Percentiles rank a stretch among this genome's conserved stretches.
Evolutionary conservation across 2,113 vertebrate species (phyloP).

Genomic region (Malurus cyaneus): DNA sequence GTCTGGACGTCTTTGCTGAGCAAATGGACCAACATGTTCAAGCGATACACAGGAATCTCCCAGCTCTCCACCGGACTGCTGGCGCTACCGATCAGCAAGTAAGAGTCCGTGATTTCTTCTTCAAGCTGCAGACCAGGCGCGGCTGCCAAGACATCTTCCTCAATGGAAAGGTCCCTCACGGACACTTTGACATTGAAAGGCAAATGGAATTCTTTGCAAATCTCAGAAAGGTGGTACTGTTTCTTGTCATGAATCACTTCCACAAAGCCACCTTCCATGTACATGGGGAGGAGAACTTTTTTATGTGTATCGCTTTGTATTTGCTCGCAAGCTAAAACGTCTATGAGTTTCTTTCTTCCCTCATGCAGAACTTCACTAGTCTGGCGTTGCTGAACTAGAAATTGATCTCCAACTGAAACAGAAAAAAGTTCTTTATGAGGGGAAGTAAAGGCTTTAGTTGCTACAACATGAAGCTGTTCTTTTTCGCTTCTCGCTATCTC

Average conservation of each 20-base stretch:
- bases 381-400: constrained; percentile 74
- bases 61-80: constrained; percentile 71
- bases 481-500: constrained; percentile 76
- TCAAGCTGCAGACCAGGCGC: constrained; percentile 78
- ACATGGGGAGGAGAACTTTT: constrained; percentile 78
- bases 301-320: constrained; percentile 67
- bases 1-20: constrained; percentile 42
- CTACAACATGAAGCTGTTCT: constrained; percentile 80
- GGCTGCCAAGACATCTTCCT: constrained; percentile 79
- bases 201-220: constrained; percentile 75
- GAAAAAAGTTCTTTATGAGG: constrained; percentile 72
- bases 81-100: constrained; percentile 75
- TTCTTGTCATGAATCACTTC: constrained; percentile 84
- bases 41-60: constrained; percentile 78
- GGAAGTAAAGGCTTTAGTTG: constrained; percentile 78
- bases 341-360: constrained; percentile 53
- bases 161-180: constrained; percentile 78
- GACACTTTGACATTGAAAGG: constrained; percentile 87
- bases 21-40: constrained; percentile 72
- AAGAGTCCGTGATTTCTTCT: constrained; percentile 84
- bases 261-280: constrained; percentile 83
- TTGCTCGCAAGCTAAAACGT: constrained; percentile 78
- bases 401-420: constrained; percentile 81
- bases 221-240: constrained; percentile 77
- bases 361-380: constrained; percentile 63